Evolutionary conservation across 2,797 vertebrate species (phyloP), one percentile per base, ranked within the genome.

Genomic region (Malurus leucopterus): DNA sequence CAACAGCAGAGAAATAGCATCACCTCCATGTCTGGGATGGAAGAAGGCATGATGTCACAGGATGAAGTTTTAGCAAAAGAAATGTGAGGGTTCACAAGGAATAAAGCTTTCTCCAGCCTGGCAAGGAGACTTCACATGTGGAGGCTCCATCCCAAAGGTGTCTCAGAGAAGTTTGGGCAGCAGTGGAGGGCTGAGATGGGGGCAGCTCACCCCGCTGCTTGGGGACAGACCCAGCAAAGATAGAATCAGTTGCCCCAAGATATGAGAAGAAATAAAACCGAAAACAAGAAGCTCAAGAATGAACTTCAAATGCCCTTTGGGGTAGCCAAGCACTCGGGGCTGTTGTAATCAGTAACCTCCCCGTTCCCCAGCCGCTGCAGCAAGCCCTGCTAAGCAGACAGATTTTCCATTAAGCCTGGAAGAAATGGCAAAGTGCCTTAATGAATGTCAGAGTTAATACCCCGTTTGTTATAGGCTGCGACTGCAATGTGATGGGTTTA

Each of bases 371-470:
- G 80, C 36, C 43, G 21, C 81, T 89, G 88, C 92, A 92, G 80
- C 88, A 49, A 91, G 86, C 76, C 26, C 84, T 81, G 67, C 88
- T 81, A 79, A 92, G 88, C 80, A 90, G 95, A 82, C 88, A 94
- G 92, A 85, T 90, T 93, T 94, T 91, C 93, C 88, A 93, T 91
- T 93, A 89, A 91, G 83, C 85, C 75, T 87, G 72, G 85, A 51
- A 88, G 93, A 91, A 91, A 93, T 92, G 92, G 93, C 92, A 94
- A 93, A 92, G 85, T 86, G 93, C 93, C 90, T 92, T 95, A 91
- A 96, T 94, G 92, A 92, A 93, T 93, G 95, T 93, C 89, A 92
- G 70, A 93, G 93, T 90, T 93, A 93, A 93, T 91, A 86, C 88
- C 76, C 50, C 15, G 18, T 89, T 92, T 91, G 84, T 90, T 95